Base-by-base conservation (phyloP, 2,888 invertebrate genomes). In the Synergus laeviventris region DNA sequence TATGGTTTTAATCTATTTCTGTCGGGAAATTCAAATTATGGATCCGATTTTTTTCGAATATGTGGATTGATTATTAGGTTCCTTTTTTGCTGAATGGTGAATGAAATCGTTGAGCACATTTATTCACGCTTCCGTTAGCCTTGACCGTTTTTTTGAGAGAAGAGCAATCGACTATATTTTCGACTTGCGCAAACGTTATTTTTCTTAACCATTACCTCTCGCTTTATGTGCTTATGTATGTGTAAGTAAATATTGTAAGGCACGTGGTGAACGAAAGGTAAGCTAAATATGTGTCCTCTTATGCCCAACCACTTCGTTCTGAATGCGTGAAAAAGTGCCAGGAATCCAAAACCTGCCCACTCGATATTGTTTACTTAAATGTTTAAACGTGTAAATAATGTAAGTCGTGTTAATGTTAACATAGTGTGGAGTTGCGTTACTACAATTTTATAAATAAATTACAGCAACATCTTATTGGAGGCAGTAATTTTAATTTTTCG, bases 181-280 rank as follows among this genome's bases (percentile, higher is more conserved):
- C 80, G 76, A 82, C 85, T 82, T 84, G 56, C 78, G 83, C 81
- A 86, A 87, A 87, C 85, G 85, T 84, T 84, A 85, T 85, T 84
- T 84, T 83, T 84, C 86, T 87, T 83, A 80, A 83, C 81, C 82
- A 76, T 81, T 83, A 85, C 83, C 81, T 81, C 81, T 83, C 82
- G 82, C 84, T 82, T 84, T 87, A 85, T 83, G 85, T 86, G 82
- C 85, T 87, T 84, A 83, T 84, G 84, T 85, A 85, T 86, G 84
- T 86, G 86, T 86, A 86, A 84, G 86, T 85, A 87, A 88, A 89
- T 85, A 88, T 86, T 88, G 86, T 87, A 87, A 84, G 84, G 83
- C 85, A 81, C 83, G 85, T 82, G 84, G 49, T 87, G 85, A 86
- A 85, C 84, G 84, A 87, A 88, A 87, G 84, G 84, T 83, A 87